phyloP scores from a whole-genome alignment of 2,888 invertebrate genomes.

The Odiellus spinosus region DNA sequence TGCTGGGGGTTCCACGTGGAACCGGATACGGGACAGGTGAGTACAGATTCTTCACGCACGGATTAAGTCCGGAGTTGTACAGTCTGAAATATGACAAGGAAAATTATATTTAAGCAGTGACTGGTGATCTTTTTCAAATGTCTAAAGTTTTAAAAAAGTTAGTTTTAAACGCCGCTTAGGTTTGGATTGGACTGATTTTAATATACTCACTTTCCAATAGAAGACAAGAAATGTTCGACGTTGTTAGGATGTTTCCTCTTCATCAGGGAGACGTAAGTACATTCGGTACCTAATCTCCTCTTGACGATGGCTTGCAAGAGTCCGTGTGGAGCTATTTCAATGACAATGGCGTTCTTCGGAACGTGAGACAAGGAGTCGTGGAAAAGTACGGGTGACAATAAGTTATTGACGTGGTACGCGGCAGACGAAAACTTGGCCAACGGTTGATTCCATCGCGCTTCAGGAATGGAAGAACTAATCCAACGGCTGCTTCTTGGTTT shows the following conservation, averaged over 20 bases:
- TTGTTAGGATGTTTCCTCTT: slow-evolving; percentile 58
- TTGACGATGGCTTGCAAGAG: slow-evolving; percentile 84
- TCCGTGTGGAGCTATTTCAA: slow-evolving; percentile 91
- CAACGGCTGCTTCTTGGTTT: slow-evolving; percentile 64
- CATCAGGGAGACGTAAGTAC: slow-evolving; percentile 66
- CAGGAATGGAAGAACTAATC: slow-evolving; percentile 86
- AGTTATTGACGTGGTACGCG: slow-evolving; percentile 89
- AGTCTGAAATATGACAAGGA: slow-evolving; percentile 37
- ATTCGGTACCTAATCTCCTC: slow-evolving; percentile 55
- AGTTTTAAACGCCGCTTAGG: too few relatives aligned
- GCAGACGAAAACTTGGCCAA: slow-evolving; percentile 68
- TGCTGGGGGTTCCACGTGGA: slow-evolving; percentile 74
- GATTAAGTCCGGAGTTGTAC: slow-evolving; percentile 62
- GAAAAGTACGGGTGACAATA: slow-evolving; percentile 82
- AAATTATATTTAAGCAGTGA: too few relatives aligned
- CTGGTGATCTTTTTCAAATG: too few relatives aligned
- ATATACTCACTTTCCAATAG: slow-evolving; percentile 49
- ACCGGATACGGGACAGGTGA: slow-evolving; percentile 67
- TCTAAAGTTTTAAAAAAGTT: too few relatives aligned
- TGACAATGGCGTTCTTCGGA: slow-evolving; percentile 69
- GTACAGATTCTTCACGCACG: slow-evolving; percentile 54
- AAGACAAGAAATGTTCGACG: slow-evolving; percentile 52
- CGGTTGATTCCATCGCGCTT: slow-evolving; percentile 59
- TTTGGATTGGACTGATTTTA: too few relatives aligned
- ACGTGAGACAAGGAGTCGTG: slow-evolving; percentile 69